phyloP scores from a whole-genome alignment of 2,888 invertebrate genomes.

The Xestobium rufovillosum region DNA sequence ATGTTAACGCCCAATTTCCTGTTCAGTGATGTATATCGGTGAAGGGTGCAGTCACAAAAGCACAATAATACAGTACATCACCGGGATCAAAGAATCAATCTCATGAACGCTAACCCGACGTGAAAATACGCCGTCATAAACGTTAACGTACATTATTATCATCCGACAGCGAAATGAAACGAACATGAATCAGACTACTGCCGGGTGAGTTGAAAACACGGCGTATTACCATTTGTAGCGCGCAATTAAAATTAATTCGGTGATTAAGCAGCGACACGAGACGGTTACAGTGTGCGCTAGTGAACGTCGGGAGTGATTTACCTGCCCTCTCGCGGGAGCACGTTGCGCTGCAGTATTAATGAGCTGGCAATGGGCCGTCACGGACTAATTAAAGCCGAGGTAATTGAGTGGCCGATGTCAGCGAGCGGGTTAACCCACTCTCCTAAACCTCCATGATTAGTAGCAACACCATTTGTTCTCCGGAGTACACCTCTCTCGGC shows the following conservation, averaged over 20 bases:
- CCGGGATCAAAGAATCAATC: no score
- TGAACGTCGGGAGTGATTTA: constrained; percentile 38
- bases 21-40: no score
- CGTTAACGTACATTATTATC: no score
- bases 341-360: constrained; percentile 36
- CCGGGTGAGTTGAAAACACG: constrained; percentile 28
- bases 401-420: constrained; percentile 44
- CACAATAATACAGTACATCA: no score
- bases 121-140: no score
- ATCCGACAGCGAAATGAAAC: no score
- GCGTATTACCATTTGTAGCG: constrained; percentile 33
- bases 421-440: constrained; percentile 39
- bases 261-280: constrained; percentile 37
- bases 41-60: no score
- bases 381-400: constrained; percentile 42
- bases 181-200: constrained; percentile 27
- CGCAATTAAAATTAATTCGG: constrained; percentile 40
- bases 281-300: constrained; percentile 28
- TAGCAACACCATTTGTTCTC: constrained; percentile 21
- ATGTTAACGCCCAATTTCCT: no score
- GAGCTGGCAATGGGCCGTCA: constrained; percentile 43
- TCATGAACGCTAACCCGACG: no score
- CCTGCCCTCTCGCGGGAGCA: constrained; percentile 38
- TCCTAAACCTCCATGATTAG: constrained; percentile 38
- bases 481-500: neutral